Base-by-base conservation (phyloP, 2,888 invertebrate genomes). In the Drosophila glabriapex region DNA sequence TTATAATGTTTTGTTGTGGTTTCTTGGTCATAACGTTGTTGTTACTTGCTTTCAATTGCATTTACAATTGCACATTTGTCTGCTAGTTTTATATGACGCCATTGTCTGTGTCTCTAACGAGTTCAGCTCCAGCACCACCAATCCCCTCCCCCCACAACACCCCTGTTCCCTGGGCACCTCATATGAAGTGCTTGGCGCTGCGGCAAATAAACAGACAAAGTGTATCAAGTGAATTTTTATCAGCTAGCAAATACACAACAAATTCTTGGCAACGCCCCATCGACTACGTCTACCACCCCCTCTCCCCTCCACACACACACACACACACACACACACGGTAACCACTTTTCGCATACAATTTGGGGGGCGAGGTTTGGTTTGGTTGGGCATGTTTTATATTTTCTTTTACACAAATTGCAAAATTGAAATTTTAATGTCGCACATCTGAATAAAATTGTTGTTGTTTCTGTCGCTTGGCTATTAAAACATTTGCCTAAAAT, bases 161-260 rank as follows among this genome's bases (percentile, higher is more conserved):
- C 43, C 22, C 43, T 22, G 16, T 1, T 46, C 46, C 4, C 16
- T 4, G 14, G 22, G 22, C 22, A 64, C 55, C 68, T 59, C 59
- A 35, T 49, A 37, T 62, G 58, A 54, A 53, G 55, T 71, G 66
- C 60, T 60, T 56, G 50, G 50, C 60, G 68, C 68, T 72, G 58
- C 67, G 55, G 71, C 68, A 80, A 83, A 78, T 77, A 83, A 78
- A 73, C 72, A 83, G 75, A 70, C 66, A 83, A 89, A 80, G 70
- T 71, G 89, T 74, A 89, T 81, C 65, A 81, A 85, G 87, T 84
- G 80, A 87, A 82, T 85, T 89, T 87, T 89, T 89, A 89, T 89
- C 87, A 84, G 79, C 77, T 68, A 81, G 87, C 80, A 89, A 85
- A 89, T 89, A 85, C 82, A 84, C 82, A 85, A 83, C 76, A 79